Base-by-base conservation (phyloP, 1,140 invertebrate genomes). In the Drosophila busckii region DNA sequence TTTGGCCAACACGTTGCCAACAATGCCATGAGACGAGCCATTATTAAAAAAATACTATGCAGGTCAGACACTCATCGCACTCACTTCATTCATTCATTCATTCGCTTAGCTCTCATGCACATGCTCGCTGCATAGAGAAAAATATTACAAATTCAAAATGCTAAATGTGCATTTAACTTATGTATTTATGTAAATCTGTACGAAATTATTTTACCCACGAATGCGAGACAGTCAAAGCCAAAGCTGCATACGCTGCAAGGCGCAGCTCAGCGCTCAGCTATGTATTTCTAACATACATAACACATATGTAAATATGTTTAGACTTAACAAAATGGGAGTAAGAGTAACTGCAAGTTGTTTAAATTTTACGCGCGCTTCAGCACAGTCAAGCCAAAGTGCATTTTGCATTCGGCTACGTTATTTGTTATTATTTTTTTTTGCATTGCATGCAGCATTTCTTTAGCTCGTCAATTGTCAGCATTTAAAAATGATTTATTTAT, bases 161-260 rank as follows among this genome's bases (percentile, higher is more conserved):
- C 78, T 84, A 84, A 84, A 84, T 84, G 70, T 76, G 78, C 78
- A 84, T 84, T 84, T 84, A 84, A 84, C 78, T 84, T 78, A 80
- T 84, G 78, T 84, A 84, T 84, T 84, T 84, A 84, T 84, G 78
- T 70, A 84, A 84, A 84, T 84, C 78, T 70, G 60, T 69, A 59
- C 59, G 60, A 84, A 84, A 84, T 84, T 70, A 69, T 84, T 83
- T 80, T 49, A 19, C 55, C 55, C 34, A n/a, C n/a, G n/a, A n/a
- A n/a, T n/a, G n/a, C 26, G 45, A 44, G 38, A 22, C n/a, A 35
- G 17, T 15, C 48, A 32, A 37, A 46, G 34, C 26, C 28, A 25
- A 49, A 31, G 17, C 4, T 13, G 37, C 13, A n/a, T n/a, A n/a
- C n/a, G n/a, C n/a, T n/a, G n/a, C n/a, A n/a, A n/a, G n/a, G n/a